Evolutionary conservation across 37 sponge, comb jelly and placozoan species (phyloP).

Genomic region (Aplysina aerophoba): DNA sequence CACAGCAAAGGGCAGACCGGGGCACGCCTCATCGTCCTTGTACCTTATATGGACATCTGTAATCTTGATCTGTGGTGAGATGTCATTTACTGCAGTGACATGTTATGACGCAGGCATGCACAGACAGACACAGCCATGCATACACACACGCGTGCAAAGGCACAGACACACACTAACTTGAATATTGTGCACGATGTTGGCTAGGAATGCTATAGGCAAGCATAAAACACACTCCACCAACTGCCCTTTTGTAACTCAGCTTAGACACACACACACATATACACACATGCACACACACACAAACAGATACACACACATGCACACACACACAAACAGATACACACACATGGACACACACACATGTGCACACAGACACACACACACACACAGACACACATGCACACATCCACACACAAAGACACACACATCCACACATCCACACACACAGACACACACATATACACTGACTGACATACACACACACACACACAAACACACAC

Average conservation of each 20-base stretch:
- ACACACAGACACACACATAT: neutral
- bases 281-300: too few species aligned
- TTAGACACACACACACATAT: too few species aligned
- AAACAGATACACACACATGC: too few species aligned
- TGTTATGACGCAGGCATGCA: too few species aligned
- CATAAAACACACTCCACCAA: conserved; percentile 72
- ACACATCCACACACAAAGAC: too few species aligned
- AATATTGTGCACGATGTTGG: conserved; percentile 78
- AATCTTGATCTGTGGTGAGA: conserved; percentile 63
- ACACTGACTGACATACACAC: neutral
- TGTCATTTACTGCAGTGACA: too few species aligned
- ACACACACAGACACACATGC: too few species aligned
- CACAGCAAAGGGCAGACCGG: conserved; percentile 69
- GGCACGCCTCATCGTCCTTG: conserved; percentile 69
- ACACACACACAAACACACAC: neutral
- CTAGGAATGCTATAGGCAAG: conserved; percentile 68
- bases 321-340: too few species aligned
- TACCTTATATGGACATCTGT: conserved; percentile 93
- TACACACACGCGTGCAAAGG: too few species aligned
- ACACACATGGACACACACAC: too few species aligned
- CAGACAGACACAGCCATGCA: too few species aligned
- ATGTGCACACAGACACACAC: too few species aligned
- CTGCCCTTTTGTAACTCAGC: conserved; percentile 22
- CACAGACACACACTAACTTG: conserved; percentile 55
- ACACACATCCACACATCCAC: neutral